These are phyloP conservation scores for Cygnus buccinator DNA, from an alignment of 2,113 vertebrate species.

Conservation along the genomic window DNA sequence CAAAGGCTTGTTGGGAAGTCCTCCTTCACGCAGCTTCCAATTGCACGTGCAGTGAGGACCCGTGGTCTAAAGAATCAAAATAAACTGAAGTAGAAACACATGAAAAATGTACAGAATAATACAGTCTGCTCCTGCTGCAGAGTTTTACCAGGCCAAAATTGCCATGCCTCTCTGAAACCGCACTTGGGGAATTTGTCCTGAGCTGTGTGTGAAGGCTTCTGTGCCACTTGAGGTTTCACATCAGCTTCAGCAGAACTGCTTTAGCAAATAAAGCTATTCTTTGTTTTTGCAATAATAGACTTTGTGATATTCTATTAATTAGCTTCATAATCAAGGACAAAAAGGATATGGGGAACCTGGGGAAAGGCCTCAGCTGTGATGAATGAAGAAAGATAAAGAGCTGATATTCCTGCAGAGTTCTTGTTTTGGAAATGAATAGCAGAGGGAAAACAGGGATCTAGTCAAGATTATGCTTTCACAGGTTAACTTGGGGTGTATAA, in stretches of 20 bases:
- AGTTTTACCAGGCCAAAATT: not conserved
- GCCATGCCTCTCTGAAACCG: not conserved
- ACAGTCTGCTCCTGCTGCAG: not conserved
- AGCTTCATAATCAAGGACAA: not conserved
- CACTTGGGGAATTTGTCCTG: not conserved
- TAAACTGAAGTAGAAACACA: not conserved
- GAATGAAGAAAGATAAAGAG: not conserved
- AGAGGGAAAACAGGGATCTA: not conserved
- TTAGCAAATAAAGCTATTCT: not conserved
- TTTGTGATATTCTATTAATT: not conserved
- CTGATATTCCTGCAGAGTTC: rapidly evolving
- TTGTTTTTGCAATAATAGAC: not conserved
- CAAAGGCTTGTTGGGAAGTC: not conserved
- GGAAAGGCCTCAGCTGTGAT: not conserved
- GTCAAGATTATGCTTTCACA: not conserved
- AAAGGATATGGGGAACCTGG: rapidly evolving
- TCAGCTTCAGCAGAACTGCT: not conserved
- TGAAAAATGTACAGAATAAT: not conserved
- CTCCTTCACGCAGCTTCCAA: not conserved
- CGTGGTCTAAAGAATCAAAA: not conserved
- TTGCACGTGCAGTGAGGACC: not conserved
- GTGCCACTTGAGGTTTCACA: not conserved
- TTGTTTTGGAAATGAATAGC: not conserved
- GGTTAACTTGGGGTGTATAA: not conserved
- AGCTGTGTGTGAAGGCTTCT: not conserved